Evolutionary conservation across 2,113 vertebrate species (phyloP).

Genomic region (Proterorhinus semilunaris): DNA sequence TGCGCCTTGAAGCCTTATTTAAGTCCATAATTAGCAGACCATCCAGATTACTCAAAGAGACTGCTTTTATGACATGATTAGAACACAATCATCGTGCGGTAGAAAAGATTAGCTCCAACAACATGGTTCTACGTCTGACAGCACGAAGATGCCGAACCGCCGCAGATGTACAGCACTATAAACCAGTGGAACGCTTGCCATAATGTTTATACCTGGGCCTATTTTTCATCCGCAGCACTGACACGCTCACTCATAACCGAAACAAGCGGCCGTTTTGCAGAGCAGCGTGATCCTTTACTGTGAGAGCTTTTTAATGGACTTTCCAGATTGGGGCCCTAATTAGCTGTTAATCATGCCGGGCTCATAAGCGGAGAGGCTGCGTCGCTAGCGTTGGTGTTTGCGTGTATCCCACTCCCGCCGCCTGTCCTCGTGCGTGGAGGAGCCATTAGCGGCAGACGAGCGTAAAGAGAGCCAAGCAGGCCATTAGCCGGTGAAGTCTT

Average conservation of each 20-base stretch:
- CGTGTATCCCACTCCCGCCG: slow-evolving; percentile 58
- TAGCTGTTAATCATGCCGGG: slow-evolving; percentile 82
- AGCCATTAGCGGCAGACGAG: slow-evolving; percentile 77
- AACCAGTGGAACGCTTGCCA: slow-evolving; percentile 39
- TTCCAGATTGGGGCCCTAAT: slow-evolving; percentile 80
- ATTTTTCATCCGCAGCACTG: slow-evolving; percentile 21
- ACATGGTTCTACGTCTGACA: not conserved
- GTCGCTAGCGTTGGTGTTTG: slow-evolving; percentile 46
- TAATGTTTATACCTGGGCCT: slow-evolving; percentile 28
- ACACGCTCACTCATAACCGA: slow-evolving; percentile 49
- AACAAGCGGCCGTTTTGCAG: slow-evolving; percentile 62
- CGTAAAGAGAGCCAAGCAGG: slow-evolving; percentile 73
- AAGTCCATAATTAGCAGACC: too few species aligned
- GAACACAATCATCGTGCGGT: not conserved
- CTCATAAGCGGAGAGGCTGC: slow-evolving; percentile 72
- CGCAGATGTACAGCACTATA: slow-evolving; percentile 29
- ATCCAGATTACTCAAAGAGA: not conserved
- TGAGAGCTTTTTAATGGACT: slow-evolving; percentile 71
- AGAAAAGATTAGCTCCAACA: not conserved
- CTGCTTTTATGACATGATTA: not conserved
- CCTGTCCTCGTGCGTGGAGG: slow-evolving; percentile 59
- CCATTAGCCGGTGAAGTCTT: slow-evolving; percentile 74
- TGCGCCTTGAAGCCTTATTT: too few species aligned
- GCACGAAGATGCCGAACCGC: slow-evolving; percentile 17
- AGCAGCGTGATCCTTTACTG: slow-evolving; percentile 66